Percentiles rank a stretch among this genome's conserved stretches.
Conservation (phyloP, 2,113 vertebrate genomes). For the Dolichallabes microphthalmus region DNA sequence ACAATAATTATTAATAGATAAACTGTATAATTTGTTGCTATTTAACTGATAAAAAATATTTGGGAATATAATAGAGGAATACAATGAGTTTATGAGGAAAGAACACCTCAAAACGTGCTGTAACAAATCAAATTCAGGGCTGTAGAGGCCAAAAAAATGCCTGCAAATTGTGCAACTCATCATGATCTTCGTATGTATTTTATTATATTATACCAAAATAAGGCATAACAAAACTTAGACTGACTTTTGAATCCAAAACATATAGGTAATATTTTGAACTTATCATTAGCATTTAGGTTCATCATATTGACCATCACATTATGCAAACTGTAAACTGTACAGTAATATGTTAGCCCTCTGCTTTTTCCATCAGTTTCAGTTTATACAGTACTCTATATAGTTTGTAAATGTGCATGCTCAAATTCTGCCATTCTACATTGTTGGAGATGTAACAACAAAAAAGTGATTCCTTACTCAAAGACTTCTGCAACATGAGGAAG, state of each 20-base stretch:
- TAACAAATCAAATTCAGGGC: not conserved
- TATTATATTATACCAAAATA: not conserved
- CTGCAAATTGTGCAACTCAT: not conserved
- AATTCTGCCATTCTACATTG: not conserved
- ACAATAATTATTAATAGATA: not conserved
- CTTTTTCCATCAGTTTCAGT: not conserved
- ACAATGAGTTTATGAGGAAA: not conserved
- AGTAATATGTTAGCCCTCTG: not conserved
- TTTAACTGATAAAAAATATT: not conserved
- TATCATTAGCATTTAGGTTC: not conserved
- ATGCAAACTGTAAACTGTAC: not conserved
- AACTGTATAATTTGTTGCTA: not conserved
- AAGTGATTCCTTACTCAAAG: constrained; percentile 44
- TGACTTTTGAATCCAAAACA: not conserved
- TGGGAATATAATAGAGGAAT: not conserved
- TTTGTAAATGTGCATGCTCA: not conserved
- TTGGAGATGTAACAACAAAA: constrained; percentile 35
- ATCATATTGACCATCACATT: not conserved
- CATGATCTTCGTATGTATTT: not conserved
- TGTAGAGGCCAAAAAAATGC: not conserved
- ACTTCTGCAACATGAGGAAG: constrained; percentile 31
- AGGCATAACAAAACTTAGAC: not conserved
- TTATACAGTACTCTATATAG: not conserved
- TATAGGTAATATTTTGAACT: not conserved
- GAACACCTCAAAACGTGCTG: not conserved